These are phyloP conservation scores for Chrosomus eos DNA, from an alignment of 2,797 vertebrate genomes.

Conservation along the genomic window DNA sequence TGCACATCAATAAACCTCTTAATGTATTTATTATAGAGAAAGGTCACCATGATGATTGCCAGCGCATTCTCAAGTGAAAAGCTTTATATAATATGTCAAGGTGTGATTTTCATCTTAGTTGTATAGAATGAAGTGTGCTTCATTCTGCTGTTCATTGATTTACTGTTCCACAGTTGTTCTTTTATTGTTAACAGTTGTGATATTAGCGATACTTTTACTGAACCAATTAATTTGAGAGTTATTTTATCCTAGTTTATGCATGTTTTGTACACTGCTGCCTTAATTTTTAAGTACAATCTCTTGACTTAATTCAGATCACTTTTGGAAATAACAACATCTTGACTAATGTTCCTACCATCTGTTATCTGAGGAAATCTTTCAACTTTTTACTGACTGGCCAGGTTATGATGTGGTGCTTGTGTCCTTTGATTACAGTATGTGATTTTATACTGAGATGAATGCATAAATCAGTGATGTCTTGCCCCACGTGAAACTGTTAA, in stretches of 20 bases:
- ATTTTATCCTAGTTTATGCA: background rate
- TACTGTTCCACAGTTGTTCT: background rate
- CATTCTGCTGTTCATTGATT: background rate
- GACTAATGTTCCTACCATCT: slow-evolving; percentile 46
- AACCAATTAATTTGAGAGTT: background rate
- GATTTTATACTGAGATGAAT: slow-evolving; percentile 4
- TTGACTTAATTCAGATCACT: slow-evolving; percentile 49
- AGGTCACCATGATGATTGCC: slow-evolving; percentile 9
- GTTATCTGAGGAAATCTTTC: slow-evolving; percentile 22
- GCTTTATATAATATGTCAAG: background rate
- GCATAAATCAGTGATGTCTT: background rate
- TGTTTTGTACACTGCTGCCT: background rate
- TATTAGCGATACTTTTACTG: background rate
- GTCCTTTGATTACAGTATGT: background rate
- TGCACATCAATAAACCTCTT: slow-evolving; percentile 4
- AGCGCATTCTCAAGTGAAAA: background rate
- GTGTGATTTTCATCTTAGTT: background rate
- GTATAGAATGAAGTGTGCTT: background rate
- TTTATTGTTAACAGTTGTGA: background rate
- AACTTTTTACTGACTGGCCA: background rate
- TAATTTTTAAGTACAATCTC: background rate
- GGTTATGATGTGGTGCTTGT: background rate
- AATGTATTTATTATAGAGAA: slow-evolving; percentile 7
- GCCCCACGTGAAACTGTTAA: slow-evolving; percentile 5
- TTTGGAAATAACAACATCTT: slow-evolving; percentile 37